These are phyloP conservation scores for Mastacembelus armatus DNA, from an alignment of 2,797 vertebrate species.

Conservation along the genomic window DNA sequence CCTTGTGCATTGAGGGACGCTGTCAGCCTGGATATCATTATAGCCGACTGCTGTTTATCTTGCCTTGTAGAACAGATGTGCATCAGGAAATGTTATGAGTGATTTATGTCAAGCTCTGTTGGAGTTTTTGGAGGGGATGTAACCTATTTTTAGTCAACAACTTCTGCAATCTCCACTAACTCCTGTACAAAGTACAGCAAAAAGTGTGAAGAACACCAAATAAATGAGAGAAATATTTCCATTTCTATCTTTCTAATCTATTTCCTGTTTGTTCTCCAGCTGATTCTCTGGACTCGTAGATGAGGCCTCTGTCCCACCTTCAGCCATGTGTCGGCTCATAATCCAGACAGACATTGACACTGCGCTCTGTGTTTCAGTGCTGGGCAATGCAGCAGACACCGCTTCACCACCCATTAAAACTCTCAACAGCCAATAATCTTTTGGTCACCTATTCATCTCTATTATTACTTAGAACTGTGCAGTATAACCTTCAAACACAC, in stretches of 20 bases:
- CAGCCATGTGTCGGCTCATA: conserved; percentile 44
- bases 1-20: conserved; percentile 4
- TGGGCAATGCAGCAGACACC: conserved; percentile 56
- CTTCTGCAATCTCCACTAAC: neutral
- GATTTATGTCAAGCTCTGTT: neutral
- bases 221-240: neutral
- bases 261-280: conserved; percentile 54
- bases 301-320: conserved; percentile 19
- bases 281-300: conserved; percentile 82
- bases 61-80: conserved; percentile 1
- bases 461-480: conserved; percentile 67
- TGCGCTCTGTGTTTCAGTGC: conserved; percentile 46
- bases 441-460: conserved; percentile 56
- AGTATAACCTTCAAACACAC: conserved; percentile 61
- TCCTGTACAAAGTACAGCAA: conserved; percentile 5
- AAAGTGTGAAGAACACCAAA: neutral
- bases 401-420: conserved; percentile 60
- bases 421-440: conserved; percentile 55
- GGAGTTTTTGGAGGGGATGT: neutral
- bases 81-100: conserved; percentile 5
- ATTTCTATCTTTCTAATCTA: neutral
- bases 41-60: conserved; percentile 13
- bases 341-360: conserved; percentile 55
- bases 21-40: conserved; percentile 13
- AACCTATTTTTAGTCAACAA: neutral